phyloP scores from a whole-genome alignment of 2,888 invertebrate species.

The Prenolepis imparis region DNA sequence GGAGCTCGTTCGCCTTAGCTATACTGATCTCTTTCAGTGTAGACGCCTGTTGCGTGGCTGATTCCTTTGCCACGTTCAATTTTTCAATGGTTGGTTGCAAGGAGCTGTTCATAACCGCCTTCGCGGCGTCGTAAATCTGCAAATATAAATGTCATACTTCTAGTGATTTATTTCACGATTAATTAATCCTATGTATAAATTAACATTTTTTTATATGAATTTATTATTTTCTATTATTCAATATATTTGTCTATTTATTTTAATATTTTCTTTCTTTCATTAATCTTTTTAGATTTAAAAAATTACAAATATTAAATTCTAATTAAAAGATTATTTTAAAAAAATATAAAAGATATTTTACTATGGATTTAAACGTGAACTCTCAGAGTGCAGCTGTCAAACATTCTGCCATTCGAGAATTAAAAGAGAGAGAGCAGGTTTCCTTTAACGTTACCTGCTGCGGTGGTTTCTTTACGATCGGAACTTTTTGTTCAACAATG shows the following conservation, averaged over 20 bases:
- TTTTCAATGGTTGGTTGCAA: conserved; percentile 84
- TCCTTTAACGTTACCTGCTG: conserved; percentile 85
- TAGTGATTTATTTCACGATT: neutral
- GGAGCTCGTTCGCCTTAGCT: conserved; percentile 91
- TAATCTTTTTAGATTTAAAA: neutral
- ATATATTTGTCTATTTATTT: neutral
- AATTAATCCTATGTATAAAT: neutral
- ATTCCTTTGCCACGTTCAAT: conserved; percentile 87
- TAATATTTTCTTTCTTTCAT: neutral
- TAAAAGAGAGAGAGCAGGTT: neutral
- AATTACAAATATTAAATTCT: neutral
- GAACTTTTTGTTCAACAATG: conserved; percentile 88
- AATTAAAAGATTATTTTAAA: neutral
- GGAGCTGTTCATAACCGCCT: conserved; percentile 82
- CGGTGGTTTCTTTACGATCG: conserved; percentile 88
- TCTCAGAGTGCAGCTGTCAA: neutral
- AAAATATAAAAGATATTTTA: neutral
- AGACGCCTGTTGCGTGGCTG: conserved; percentile 89
- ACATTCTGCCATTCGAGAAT: neutral
- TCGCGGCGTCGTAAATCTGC: conserved; percentile 84
- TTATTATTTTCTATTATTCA: neutral
- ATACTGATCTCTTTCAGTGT: conserved; percentile 91
- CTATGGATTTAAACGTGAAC: neutral
- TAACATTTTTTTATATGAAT: neutral
- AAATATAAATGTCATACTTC: neutral